A percentile compares a stretch with the other conserved stretches of the same genome.
phyloP scores from a whole-genome alignment of 2,113 vertebrate genomes.

The Oryzias woworae region DNA sequence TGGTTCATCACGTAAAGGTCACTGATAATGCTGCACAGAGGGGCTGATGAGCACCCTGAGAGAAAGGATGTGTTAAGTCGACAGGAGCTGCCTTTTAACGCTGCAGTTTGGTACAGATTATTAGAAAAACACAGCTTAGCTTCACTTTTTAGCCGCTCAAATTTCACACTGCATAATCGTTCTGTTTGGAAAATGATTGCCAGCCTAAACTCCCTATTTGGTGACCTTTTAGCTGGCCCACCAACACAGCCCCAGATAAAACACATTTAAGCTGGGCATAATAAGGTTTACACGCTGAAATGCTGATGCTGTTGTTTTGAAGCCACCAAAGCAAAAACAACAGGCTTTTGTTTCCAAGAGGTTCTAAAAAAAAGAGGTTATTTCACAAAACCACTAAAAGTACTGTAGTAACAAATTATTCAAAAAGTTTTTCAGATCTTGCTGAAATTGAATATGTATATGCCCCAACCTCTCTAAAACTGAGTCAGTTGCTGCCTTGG shows the following conservation, averaged over 20 bases:
- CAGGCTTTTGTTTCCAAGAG: no score
- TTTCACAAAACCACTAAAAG: no score
- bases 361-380: no score
- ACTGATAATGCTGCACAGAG: constrained; percentile 50
- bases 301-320: constrained; percentile 47
- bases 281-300: constrained; percentile 37
- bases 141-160: neutral
- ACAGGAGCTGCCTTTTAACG: constrained; percentile 38
- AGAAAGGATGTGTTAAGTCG: constrained; percentile 19
- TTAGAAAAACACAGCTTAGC: constrained; percentile 30
- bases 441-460: no score
- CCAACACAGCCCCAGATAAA: constrained; percentile 38
- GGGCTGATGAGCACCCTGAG: constrained; percentile 53
- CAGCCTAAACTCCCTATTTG: constrained; percentile 20
- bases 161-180: constrained; percentile 3
- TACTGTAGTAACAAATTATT: no score
- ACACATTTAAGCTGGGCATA: constrained; percentile 49
- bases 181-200: constrained; percentile 11
- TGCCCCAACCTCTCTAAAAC: no score
- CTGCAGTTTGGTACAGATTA: constrained; percentile 39
- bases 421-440: no score
- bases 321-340: neutral
- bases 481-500: no score
- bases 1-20: constrained; percentile 76
- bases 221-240: constrained; percentile 36